Evolutionary conservation across 2,113 vertebrate genomes (phyloP), one percentile per base, ranked within the genome.

Genomic region (Apteryx owenii): DNA sequence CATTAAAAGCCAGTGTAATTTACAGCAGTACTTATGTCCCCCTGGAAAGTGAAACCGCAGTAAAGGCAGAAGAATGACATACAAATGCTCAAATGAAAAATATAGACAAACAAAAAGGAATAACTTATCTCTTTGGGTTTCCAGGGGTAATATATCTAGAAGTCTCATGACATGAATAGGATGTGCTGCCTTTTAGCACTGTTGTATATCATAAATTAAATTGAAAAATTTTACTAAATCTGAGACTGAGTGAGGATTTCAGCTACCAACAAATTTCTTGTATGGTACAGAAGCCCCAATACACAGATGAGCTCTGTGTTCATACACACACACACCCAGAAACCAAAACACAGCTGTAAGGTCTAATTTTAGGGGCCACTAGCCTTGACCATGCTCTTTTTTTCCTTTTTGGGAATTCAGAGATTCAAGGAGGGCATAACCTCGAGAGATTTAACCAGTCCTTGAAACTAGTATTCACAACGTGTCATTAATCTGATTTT

Each of bases 341-440:
- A 95, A 66, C 18, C 58, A 95, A 95, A 97, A 94, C 78, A 94
- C 93, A 96, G 91, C 89, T 95, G 91, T 46, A 76, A 83, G 22
- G 25, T 91, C 89, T 94, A 94, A 95, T 94, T 97, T 95, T 96
- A 95, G 91, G 38, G 46, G 36, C 38, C 31, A 9, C 46, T 93
- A 64, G 87, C 94, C 93, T 85, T 95, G 84, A 83, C 53, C 71
- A 36, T 66, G 42, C 3, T 69, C 61, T 93, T 85, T 94, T 85
- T 53, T 54, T 80, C 9, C 31, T 71, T 28, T 83, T 75, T 77
- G 38, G 7, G 15, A 78, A 80, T 77, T 82, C 51, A 91, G n/a
- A 53, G 26, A 70, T 87, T 89, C 1, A 58, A 82, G 50, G 15
- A 83, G 36, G 42, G 20, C 36, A 10, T 77, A 92, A 72, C 95